Evolutionary conservation across 2,797 vertebrate genomes (phyloP).

Genomic region (Trematomus bernacchii): DNA sequence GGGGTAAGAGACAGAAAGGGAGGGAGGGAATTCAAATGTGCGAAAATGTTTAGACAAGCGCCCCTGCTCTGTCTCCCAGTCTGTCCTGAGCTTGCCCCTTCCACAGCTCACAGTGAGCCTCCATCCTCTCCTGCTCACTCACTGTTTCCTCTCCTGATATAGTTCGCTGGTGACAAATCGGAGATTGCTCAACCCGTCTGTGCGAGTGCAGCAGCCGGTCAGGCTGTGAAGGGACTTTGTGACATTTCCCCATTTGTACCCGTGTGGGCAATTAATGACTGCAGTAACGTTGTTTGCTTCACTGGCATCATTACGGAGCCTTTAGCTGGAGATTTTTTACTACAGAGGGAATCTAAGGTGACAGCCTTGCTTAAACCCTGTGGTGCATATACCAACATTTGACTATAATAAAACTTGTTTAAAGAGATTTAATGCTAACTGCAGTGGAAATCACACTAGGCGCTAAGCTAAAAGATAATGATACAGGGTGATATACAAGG

Average conservation of each 20-base stretch:
- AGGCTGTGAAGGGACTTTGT: conserved; percentile 32
- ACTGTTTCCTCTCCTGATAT: conserved; percentile 49
- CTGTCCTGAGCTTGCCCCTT: conserved; percentile 45
- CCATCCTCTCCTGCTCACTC: conserved; percentile 22
- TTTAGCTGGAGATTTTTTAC: not conserved
- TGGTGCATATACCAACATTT: conserved; percentile 5
- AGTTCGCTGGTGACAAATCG: conserved; percentile 55
- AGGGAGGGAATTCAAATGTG: conserved; percentile 45
- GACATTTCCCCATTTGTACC: conserved; percentile 62
- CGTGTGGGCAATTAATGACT: conserved; percentile 63
- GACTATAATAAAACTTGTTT: conserved; percentile 14
- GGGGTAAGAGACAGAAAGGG: conserved; percentile 1
- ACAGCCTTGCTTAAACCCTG: not conserved
- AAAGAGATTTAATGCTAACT: not conserved
- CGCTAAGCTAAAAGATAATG: not conserved
- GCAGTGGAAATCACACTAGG: not conserved
- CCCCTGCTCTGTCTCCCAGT: conserved; percentile 39
- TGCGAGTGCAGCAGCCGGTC: conserved; percentile 52
- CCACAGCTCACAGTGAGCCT: conserved; percentile 11
- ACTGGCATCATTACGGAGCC: conserved; percentile 36
- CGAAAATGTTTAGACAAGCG: conserved; percentile 66
- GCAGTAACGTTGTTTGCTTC: conserved; percentile 49
- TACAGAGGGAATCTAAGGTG: not conserved
- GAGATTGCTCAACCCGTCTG: conserved; percentile 46
- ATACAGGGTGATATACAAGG: not conserved